Percentiles rank a stretch among this genome's conserved stretches.
Evolutionary conservation across 2,888 invertebrate genomes (phyloP).

Genomic region (Caenorhabditis sp.): DNA sequence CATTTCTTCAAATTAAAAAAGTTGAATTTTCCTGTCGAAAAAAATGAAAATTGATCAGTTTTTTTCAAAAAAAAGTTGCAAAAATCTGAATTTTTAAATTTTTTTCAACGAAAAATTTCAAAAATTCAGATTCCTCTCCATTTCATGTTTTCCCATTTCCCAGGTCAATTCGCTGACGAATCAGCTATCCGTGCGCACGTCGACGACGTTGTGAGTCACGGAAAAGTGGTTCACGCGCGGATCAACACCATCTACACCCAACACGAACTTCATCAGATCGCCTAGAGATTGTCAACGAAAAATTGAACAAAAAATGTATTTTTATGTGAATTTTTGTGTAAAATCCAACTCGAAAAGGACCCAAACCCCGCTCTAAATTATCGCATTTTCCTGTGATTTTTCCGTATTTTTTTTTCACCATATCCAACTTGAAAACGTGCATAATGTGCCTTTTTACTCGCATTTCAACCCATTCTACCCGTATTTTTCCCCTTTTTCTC

Average conservation of each 20-base stretch:
- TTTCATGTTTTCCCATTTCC: no score
- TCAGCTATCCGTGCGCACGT: slow-evolving; percentile 30
- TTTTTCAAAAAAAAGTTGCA: no score
- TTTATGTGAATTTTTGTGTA: not conserved
- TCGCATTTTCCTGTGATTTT: no score
- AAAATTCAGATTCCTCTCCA: no score
- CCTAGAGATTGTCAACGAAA: slow-evolving; percentile 27
- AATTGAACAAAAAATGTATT: not conserved
- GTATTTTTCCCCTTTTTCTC: not conserved
- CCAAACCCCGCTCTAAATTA: not conserved
- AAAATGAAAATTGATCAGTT: no score
- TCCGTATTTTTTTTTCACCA: no score
- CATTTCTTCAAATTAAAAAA: no score
- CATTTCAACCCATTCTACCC: no score
- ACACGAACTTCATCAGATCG: slow-evolving; percentile 55
- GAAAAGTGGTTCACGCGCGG: slow-evolving; percentile 53
- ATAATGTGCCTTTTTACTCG: slow-evolving; percentile 31
- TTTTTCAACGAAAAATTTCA: no score
- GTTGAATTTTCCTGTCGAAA: no score
- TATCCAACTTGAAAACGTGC: not conserved
- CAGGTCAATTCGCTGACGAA: slow-evolving; percentile 33
- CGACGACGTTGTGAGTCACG: slow-evolving; percentile 56
- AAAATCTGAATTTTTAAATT: no score
- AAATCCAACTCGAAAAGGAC: not conserved
- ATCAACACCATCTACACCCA: slow-evolving; percentile 55